Conservation (phyloP, 23 tunicate genomes). For the Trididemnum nubilum region DNA sequence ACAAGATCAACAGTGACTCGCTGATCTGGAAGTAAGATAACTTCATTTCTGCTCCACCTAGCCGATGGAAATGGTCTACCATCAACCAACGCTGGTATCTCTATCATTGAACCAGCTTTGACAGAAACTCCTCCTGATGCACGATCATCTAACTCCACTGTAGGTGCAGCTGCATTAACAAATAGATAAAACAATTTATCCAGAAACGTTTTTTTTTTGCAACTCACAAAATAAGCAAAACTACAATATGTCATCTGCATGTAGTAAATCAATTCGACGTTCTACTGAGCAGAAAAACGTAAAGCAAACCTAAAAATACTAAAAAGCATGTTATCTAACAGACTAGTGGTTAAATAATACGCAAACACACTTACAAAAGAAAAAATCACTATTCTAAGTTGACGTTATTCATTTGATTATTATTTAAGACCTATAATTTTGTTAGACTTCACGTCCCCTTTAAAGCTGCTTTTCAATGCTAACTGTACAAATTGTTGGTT, state of each 20-base stretch:
- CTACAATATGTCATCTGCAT: not conserved
- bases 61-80: constrained; percentile 90
- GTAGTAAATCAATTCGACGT: not conserved
- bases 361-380: no score
- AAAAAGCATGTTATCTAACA: no score
- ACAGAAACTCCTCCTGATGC: constrained; percentile 59
- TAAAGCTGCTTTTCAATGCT: no score
- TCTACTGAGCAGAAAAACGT: no score
- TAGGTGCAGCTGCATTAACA: constrained; percentile 71
- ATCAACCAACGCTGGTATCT: constrained; percentile 71
- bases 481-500: no score
- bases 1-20: constrained; percentile 82
- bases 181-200: not conserved
- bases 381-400: no score
- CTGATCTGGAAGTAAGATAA: constrained; percentile 61
- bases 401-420: no score
- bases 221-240: not conserved
- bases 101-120: constrained; percentile 72
- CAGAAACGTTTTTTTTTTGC: no score
- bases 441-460: no score
- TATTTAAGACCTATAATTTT: no score
- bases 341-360: no score
- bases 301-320: no score
- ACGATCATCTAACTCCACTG: constrained; percentile 60
- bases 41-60: constrained; percentile 86